Evolutionary conservation across 92 coral and sea anemone species (phyloP), one percentile per base, ranked within the genome.

Genomic region (Metridium senile): DNA sequence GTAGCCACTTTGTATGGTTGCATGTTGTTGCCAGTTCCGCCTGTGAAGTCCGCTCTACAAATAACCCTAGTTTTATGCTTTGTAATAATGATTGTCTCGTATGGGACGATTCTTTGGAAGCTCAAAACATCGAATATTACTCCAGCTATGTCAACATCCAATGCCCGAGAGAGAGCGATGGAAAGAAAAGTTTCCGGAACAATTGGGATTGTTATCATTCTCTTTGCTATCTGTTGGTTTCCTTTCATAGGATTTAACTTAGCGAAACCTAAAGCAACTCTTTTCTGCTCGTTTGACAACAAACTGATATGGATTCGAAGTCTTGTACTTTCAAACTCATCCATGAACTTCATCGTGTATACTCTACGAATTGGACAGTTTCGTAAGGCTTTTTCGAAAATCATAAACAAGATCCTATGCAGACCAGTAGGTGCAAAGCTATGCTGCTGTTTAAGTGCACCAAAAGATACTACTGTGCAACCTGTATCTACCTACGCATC

Each of bases 281-380:
- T 54, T 10, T 16, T 9, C 3, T 54, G 59, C 59, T 54, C 59
- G 17, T 54, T 54, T 13, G 59, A 54, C 59, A 54, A 2, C 6
- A 16, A 54, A 21, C 59, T 54, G 17, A 2, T 21, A 19, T 54
- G 59, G 59, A 54, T 54, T 54, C 59, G 59, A 16, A 54, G 21
- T 16, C 20, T 54, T 54, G 4, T 13, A 4, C 25, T 54, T 16
- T 16, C 59, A 54, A 54, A 54, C 17, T 54, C 59, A 20, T 54
- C 59, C 59, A 54, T 54, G 59, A 54, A 54, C 23, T 54, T 54
- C 23, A 54, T 54, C 17, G 59, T 54, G 16, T 54, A 54, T 19
- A 54, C 21, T 9, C 17, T 16, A 21, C 20, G 59, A 9, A 54
- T 54, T 54, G 9, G 59, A 16, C 59, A 10, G 3, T 54, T 54